Evolutionary conservation across 2,113 vertebrate genomes (phyloP), one percentile per base, ranked within the genome.

Genomic region (Copsychus sechellarum): DNA sequence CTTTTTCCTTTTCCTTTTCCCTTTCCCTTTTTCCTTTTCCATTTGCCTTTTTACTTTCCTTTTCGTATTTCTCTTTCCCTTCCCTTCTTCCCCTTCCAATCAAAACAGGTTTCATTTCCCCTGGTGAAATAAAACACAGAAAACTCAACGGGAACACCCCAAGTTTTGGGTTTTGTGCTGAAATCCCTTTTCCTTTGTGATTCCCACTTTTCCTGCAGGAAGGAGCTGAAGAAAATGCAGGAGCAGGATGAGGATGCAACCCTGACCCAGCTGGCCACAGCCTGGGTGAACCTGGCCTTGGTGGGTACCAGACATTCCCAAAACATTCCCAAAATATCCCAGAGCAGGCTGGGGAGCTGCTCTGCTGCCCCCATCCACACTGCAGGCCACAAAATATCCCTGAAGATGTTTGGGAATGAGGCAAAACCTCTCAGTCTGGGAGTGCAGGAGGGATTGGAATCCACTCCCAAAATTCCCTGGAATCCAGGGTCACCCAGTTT

Each of bases 201-300:
- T 31, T 64, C n/a, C 42, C 8, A 0, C 25, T 38, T 50, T 14
- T 33, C 42, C 58, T 45, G 43, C 97, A 99, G 99, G 83, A 99
- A 99, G 92, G 99, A 99, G 71, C 98, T 99, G 77, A 99, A 99
- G 96, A 99, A 98, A 77, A 99, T 99, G 99, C 99, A 99, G 94
- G 99, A 99, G 70, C 98, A 98, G 79, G 99, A 99, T 3, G 99
- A 99, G 87, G 99, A 99, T 1, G 98, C 99, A 0, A 99, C 99
- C 2, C 98, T 99, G 22, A 99, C 99, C 19, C 99, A 99, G 98
- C 97, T 99, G 83, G 98, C 99, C 24, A 99, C 99, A 1, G 99
- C 99, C 78, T 99, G 99, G 99, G 99, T 99, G 92, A 99, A 98
- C 89, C 97, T 99, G 80, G 98, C 99, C 4, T 38, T 98, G 80